Conservation (phyloP, 2,113 vertebrate genomes). For the Cochlearius cochlearius region DNA sequence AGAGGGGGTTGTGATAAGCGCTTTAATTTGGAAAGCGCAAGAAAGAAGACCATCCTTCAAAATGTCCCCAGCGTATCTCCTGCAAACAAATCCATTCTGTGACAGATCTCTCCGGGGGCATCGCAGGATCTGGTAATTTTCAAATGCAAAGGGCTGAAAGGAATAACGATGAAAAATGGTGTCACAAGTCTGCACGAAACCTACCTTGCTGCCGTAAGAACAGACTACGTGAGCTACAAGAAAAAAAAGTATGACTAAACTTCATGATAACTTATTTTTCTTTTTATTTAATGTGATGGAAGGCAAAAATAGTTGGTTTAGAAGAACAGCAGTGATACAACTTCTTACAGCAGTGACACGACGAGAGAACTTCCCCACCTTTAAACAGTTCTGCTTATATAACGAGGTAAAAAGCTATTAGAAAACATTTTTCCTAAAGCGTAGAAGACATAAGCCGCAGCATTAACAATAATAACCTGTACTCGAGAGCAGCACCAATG, state of each 20-base stretch:
- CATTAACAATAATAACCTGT: background rate
- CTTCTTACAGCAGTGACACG: background rate
- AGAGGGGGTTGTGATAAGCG: background rate
- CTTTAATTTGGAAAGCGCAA: background rate
- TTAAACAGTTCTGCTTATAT: background rate
- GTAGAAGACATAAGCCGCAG: background rate
- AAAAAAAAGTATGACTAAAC: background rate
- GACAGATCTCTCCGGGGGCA: background rate
- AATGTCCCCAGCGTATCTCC: background rate
- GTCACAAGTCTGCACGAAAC: background rate
- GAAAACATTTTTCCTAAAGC: background rate
- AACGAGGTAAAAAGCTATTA: background rate
- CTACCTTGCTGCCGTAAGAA: background rate
- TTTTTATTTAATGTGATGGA: background rate
- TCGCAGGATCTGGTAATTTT: background rate
- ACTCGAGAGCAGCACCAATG: background rate
- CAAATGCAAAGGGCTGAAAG: background rate
- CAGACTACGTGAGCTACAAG: background rate
- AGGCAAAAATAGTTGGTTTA: background rate
- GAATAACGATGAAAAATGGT: background rate
- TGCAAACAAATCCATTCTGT: constrained; percentile 4
- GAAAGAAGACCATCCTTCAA: background rate
- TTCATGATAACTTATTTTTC: background rate
- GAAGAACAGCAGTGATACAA: background rate
- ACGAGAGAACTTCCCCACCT: background rate